Base-by-base conservation (phyloP, 1,140 invertebrate species). In the Harlomillsia oculata region DNA sequence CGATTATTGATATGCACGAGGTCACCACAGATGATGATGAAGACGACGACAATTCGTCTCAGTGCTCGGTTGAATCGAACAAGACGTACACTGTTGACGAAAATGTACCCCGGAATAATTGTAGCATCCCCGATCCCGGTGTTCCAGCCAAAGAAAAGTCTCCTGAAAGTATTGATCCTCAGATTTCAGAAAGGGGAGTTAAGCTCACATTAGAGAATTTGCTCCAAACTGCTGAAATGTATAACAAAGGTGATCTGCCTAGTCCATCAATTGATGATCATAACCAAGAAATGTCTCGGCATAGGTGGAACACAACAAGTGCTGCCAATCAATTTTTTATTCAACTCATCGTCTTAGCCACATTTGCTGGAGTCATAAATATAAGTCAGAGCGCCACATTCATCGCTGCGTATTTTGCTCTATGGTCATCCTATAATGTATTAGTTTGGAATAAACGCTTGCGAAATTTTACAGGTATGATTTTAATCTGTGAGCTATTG, bases 131-230 rank as follows among this genome's bases (percentile, higher is more conserved):
- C n/a, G n/a, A n/a, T n/a, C n/a, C n/a, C n/a, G n/a, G n/a, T n/a
- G n/a, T n/a, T n/a, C n/a, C n/a, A n/a, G n/a, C n/a, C n/a, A n/a
- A n/a, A n/a, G n/a, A n/a, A n/a, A 34, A 34, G 6, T 34, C 30
- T 14, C 6, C 30, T 50, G 28, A 36, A 37, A 26, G 28, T 14
- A 50, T 50, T 16, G 34, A 50, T 8, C 39, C 36, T 39, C 20
- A 37, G 8, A n/a, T 50, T 13, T 50, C 48, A 5, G 28, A 50
- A 39, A 20, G 34, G 9, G 40, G 50, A 23, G 44, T 59, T 2
- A 59, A 59, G 39, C 23, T 59, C 26, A 59, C 51, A 34, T 25
- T 36, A 21, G 45, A 40, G 30, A 52, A 59, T 30, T 49, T 59
- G 21, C 26, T 54, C 1, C 29, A 49, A 20, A 26, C 29, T 9